Base-by-base conservation (phyloP, 1,140 invertebrate genomes). In the Drepana arcuata region DNA sequence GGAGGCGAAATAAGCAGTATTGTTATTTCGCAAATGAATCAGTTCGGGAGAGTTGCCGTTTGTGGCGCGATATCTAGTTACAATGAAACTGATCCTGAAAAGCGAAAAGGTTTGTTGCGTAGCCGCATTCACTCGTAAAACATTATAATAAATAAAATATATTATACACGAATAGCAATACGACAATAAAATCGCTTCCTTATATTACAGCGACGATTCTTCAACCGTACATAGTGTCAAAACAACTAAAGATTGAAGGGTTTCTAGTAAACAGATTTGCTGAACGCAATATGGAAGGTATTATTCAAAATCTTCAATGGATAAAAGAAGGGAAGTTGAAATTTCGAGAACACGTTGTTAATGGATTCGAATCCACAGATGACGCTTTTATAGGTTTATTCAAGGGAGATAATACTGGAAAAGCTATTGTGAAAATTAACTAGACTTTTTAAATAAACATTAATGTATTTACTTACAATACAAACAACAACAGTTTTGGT, bases 321-420 rank as follows among this genome's bases (percentile, higher is more conserved):
- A 77, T 87, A 21, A 42, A 67, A 15, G 73, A 86, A 70, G 89
- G 88, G 13, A 88, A 90, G 65, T 37, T 91, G 1, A 86, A 86
- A 51, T 87, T 86, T 48, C 70, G 61, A 35, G 89, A 91, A 70
- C 87, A 88, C 7, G 48, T 89, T 2, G 86, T 84, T 0, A 64
- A 88, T 16, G 90, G 89, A 2, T 91, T 92, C 51, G 87, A 90
- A 23, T 87, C 88, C 34, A 87, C 89, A 69, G 85, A 84, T 13
- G 56, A 86, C 10, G 89, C 89, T 5, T 91, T 91, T 49, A 69
- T 86, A 25, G 85, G 84, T 12, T 84, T 91, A 60, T 70, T 92
- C 14, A 64, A 64, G 16, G 89, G 90, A 13, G 79, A 84, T 34
- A 91, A 89, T 67, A 80, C 63, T 11, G 90, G 90, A 15, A 91